Conservation (phyloP, 2,797 vertebrate genomes). For the Spinus olivaceus region DNA sequence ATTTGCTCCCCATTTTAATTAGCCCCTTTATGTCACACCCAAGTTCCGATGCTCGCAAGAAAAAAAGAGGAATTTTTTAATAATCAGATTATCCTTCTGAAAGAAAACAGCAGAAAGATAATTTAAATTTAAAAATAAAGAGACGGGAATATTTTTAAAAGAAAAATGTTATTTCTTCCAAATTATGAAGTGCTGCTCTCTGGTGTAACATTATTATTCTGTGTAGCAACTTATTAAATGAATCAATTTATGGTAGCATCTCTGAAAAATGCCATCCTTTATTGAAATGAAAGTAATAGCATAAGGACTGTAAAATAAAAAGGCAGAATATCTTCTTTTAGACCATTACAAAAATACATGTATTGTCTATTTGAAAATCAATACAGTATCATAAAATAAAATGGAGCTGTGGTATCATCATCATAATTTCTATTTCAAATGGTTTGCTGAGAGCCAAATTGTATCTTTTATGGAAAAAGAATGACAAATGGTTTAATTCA, state of each 20-base stretch:
- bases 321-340: conserved; percentile 69
- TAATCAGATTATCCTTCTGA: conserved; percentile 24
- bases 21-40: neutral
- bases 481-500: conserved; percentile 74
- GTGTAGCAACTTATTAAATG: conserved; percentile 68
- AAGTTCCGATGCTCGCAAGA: neutral
- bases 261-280: conserved; percentile 66
- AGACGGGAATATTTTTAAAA: conserved; percentile 7
- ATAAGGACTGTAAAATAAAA: conserved; percentile 68
- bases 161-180: conserved; percentile 52
- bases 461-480: conserved; percentile 65
- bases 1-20: conserved; percentile 59
- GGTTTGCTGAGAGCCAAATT: conserved; percentile 69
- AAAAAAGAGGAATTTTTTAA: neutral
- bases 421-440: conserved; percentile 74
- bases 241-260: conserved; percentile 71
- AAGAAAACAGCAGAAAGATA: conserved; percentile 30
- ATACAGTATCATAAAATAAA: conserved; percentile 75
- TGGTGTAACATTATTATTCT: conserved; percentile 72
- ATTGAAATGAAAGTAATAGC: conserved; percentile 74
- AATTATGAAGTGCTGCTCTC: conserved; percentile 58
- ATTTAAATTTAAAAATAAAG: conserved; percentile 49
- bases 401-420: conserved; percentile 66
- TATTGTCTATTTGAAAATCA: conserved; percentile 76
- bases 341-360: conserved; percentile 69